Base-by-base conservation (phyloP, 2,113 vertebrate genomes). In the Anhinga rufa region DNA sequence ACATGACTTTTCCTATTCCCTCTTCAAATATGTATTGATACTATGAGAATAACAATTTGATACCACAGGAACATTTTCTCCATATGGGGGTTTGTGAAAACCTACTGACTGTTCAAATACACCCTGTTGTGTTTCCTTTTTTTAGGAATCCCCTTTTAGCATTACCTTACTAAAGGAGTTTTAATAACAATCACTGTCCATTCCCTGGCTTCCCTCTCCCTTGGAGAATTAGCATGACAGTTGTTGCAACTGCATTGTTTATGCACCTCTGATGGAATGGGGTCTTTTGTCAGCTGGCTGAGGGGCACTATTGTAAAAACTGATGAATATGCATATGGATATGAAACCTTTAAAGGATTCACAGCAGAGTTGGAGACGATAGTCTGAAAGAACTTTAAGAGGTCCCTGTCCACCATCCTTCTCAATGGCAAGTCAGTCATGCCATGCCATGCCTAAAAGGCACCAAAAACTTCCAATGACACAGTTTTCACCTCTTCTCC, bases 221-320 rank as follows among this genome's bases (percentile, higher is more conserved):
- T 40, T 49, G 29, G 24, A 70, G 22, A 61, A 66, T 62, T 44
- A 54, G 28, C 6, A 8, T 17, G 12, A 25, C 48, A 58, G 0
- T 78, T 70, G 12, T 52, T 78, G 70, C 40, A 70, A 28, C 14
- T 81, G 22, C 34, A 10, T 9, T 90, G n/a, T 25, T 65, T 42
- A 29, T 77, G 28, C 26, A 40, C 6, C 13, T 91, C 29, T 66
- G 29, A 40, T 24, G 84, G 16, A 57, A 31, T 26, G 14, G 20
- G 0, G 0, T 48, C 19, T 51, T 13, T 60, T 69, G 20, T 52
- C 44, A 48, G 58, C 14, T 4, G 10, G 15, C 40, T 18, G 7
- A 65, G 36, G 13, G 14, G 22, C 32, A 36, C 51, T 74, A 36
- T 42, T 38, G 1, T 65, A 57, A 88, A 86, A 54, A 34, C 3